Percentiles rank a stretch among this genome's conserved stretches.
phyloP scores from a whole-genome alignment of 2,113 vertebrate genomes.

The Pelusios castaneus region DNA sequence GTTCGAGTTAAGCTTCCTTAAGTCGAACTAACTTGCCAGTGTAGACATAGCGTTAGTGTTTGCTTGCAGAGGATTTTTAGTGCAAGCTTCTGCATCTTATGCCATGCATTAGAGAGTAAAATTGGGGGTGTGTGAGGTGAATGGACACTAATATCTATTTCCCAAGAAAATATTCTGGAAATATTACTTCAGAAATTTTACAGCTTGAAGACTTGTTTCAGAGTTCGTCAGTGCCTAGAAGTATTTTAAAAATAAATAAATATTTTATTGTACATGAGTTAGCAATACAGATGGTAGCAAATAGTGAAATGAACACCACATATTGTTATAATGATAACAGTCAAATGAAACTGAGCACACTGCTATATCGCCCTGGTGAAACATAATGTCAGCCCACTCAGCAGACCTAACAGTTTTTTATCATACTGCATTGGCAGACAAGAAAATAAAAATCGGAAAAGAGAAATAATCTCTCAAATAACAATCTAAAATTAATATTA shows the following conservation, averaged over 20 bases:
- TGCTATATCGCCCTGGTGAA: background rate
- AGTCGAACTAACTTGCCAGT: too few species aligned
- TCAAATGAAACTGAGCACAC: background rate
- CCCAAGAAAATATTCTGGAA: background rate
- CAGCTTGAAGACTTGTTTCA: background rate
- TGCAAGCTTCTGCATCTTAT: background rate
- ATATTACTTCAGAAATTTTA: background rate
- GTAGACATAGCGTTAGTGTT: too few species aligned
- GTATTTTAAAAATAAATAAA: background rate
- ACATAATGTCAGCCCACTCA: accelerated
- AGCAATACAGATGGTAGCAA: background rate
- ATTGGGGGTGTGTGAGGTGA: background rate
- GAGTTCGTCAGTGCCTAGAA: background rate
- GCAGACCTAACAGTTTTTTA: background rate
- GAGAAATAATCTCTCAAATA: background rate
- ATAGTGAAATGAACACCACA: background rate
- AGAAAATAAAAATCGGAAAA: background rate
- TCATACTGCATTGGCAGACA: background rate
- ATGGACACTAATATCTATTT: background rate
- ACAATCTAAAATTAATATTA: background rate
- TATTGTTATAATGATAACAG: background rate
- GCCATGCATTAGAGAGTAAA: background rate
- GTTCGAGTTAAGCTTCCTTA: too few species aligned
- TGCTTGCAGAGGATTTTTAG: background rate
- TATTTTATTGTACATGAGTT: background rate